Evolutionary conservation across 2,888 invertebrate species (phyloP), one percentile per base, ranked within the genome.

Genomic region (Megalurothrips usitatus): DNA sequence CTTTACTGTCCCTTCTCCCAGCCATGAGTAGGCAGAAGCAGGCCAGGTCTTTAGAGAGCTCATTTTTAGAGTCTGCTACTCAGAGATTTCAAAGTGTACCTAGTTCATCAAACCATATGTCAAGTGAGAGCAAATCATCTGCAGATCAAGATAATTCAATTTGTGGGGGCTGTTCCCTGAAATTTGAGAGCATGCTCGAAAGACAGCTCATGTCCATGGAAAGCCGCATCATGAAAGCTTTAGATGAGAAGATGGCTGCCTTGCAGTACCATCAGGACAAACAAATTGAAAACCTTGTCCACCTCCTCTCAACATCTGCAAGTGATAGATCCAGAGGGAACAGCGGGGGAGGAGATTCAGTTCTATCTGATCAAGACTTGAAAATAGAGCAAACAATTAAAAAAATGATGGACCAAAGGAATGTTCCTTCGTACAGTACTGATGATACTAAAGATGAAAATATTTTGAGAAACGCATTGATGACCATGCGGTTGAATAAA

Each of bases 191-290:
- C 26, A 26, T 75, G 9, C 23, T 75, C 4, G 23, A 75, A 26
- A 26, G 12, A 26, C 23, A 75, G 8, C 68, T 75, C 12, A 26
- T 26, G 12, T 75, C 68, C 9, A 75, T 75, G 68, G 68, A 75
- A 43, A 86, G 88, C 84, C 79, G 81, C 34, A 87, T 88, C 83
- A 81, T 84, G 23, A 82, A 81, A 81, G 79, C 84, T 47, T 80
- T 84, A 63, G 80, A 82, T 48, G 26, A 47, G n/a, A 81, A 52
- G 79, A 47, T 81, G 47, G 48, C 47, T 80, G 17, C 17, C 6
- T n/a, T 49, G 43, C 48, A 78, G 43, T 26, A 80, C 23, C 68
- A 26, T 10, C 68, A 75, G 23, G 68, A 75, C 23, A 23, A 26
- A 26, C 68, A 75, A 26, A 26, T 75, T 12, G 23, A 75, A 12